Evolutionary conservation across 2,113 vertebrate species (phyloP), one percentile per base, ranked within the genome.

Genomic region (Leucopsar rothschildi): DNA sequence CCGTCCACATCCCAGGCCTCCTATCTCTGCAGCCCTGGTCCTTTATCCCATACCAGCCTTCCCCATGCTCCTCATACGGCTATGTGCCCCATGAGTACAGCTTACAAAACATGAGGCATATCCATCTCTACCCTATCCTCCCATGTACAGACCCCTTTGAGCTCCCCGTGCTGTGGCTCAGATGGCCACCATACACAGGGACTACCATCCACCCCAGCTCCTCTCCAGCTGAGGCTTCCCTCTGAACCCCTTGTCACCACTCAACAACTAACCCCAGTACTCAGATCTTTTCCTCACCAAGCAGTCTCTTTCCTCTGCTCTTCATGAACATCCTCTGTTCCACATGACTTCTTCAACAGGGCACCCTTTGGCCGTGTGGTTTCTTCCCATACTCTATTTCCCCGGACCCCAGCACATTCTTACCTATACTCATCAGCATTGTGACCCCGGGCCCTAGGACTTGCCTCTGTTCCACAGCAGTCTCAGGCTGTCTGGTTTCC

Each of bases 41-140:
- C n/a, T 79, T 39, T 35, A 22, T n/a, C 13, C 53, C 20, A 15
- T 31, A 35, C 25, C 12, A 28, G 11, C 39, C 63, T 33, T 61
- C 55, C 39, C 7, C 35, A 8, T 0, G 1, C 28, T 66, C 13
- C 45, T 59, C 33, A 6, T 4, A 13, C 2, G 1, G 12, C 39
- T 18, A 4, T 12, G 0, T 18, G 28, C 10, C 23, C 23, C 40
- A 35, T 2, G 1, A 65, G 9, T 11, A 42, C 27, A 24, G 40
- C 37, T 77, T 50, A 14, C 35, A 25, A 66, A 66, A 60, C 23
- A 24, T 2, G 12, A 56, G 39, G 18, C 10, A 4, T 24, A 29
- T 21, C 66, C 6, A n/a, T 33, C 42, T 66, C 71, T 45, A n/a
- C 45, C n/a, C 31, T 47, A 9, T 72, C 25, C 28, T 76, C 31